phyloP scores from a whole-genome alignment of 2,888 invertebrate genomes.

The Drosophila trichaetosa region DNA sequence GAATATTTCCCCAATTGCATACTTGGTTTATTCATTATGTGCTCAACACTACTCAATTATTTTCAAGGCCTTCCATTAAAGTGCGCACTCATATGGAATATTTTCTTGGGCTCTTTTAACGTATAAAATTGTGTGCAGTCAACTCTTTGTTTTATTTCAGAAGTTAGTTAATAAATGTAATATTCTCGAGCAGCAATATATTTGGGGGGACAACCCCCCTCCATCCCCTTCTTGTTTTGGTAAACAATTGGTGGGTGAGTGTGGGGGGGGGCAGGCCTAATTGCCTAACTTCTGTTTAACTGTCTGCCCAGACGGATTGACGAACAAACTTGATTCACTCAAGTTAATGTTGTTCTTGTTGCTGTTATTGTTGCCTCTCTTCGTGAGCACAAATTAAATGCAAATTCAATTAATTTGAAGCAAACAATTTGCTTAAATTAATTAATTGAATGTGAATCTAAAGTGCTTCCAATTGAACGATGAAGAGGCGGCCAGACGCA shows the following conservation, averaged over 20 bases:
- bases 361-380: slow-evolving; percentile 42
- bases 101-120: not conserved
- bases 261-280: slow-evolving; percentile 25
- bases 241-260: slow-evolving; percentile 44
- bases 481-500: slow-evolving; percentile 54
- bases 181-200: slow-evolving; percentile 9
- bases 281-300: slow-evolving; percentile 30
- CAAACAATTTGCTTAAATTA: slow-evolving; percentile 84
- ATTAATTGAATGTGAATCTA: slow-evolving; percentile 83
- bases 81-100: slow-evolving; percentile 7
- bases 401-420: slow-evolving; percentile 84
- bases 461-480: slow-evolving; percentile 77
- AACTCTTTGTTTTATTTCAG: slow-evolving; percentile 9
- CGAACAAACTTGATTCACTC: slow-evolving; percentile 19
- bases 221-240: slow-evolving; percentile 25
- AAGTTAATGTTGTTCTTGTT: slow-evolving; percentile 16
- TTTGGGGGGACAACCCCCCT: not conserved
- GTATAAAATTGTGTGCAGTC: not conserved
- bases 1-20: not conserved
- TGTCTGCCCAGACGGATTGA: slow-evolving; percentile 38
- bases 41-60: not conserved
- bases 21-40: slow-evolving; percentile 7
- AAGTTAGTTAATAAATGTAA: slow-evolving; percentile 66
- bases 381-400: slow-evolving; percentile 81
- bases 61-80: not conserved